Evolutionary conservation across 2,797 vertebrate species (phyloP).

Genomic region (Oryzias sinensis): DNA sequence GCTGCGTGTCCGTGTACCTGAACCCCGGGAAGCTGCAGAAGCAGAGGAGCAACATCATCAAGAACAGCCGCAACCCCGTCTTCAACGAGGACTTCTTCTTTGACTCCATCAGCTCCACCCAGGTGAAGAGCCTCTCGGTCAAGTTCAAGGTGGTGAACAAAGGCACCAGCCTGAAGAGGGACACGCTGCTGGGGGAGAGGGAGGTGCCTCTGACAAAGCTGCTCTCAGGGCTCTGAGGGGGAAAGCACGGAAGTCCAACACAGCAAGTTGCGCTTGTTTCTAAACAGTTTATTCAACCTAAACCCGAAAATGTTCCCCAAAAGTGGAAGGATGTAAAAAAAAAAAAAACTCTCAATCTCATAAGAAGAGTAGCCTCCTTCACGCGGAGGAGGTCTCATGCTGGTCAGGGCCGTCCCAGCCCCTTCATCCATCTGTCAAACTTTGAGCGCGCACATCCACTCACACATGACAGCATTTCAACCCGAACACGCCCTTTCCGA

Average conservation of each 20-base stretch:
- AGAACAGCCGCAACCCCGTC: conserved; percentile 92
- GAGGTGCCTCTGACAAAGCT: conserved; percentile 87
- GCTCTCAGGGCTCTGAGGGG: conserved; percentile 77
- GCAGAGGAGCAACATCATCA: conserved; percentile 96
- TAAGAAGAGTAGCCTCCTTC: conserved; percentile 1
- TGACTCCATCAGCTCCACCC: conserved; percentile 83
- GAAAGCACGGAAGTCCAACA: conserved; percentile 6
- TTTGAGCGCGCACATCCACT: conserved; percentile 1
- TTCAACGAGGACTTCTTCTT: conserved; percentile 99
- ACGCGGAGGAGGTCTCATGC: conserved; percentile 10
- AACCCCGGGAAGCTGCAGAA: conserved; percentile 96
- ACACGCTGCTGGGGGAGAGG: conserved; percentile 89
- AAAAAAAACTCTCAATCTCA: not conserved
- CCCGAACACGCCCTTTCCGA: conserved; percentile 20
- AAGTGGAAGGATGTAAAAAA: not conserved
- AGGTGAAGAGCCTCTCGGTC: conserved; percentile 87
- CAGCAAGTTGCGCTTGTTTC: conserved; percentile 37
- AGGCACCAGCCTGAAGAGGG: conserved; percentile 93
- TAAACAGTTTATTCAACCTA: conserved; percentile 1
- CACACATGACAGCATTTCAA: conserved; percentile 41
- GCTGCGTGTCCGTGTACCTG: conserved; percentile 91
- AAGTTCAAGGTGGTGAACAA: conserved; percentile 99
- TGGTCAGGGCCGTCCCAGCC: conserved; percentile 7
- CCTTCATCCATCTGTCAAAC: conserved; percentile 32
- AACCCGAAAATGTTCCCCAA: not conserved